Evolutionary conservation across 2,888 invertebrate genomes (phyloP).

Genomic region (Parasteatoda lunata): DNA sequence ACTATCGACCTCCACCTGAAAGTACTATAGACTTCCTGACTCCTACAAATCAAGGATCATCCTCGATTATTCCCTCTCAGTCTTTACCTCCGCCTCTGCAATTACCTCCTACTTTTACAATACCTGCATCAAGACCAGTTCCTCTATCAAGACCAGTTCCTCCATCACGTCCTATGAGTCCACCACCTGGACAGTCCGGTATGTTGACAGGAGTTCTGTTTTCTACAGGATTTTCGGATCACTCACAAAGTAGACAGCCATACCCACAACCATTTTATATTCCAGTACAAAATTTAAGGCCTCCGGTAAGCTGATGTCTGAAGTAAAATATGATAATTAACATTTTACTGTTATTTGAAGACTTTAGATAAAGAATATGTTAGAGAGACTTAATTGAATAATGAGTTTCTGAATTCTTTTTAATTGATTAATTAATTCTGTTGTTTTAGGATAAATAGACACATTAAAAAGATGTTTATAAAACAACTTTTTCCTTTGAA

Average conservation of each 20-base stretch:
- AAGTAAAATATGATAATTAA: too few relatives aligned
- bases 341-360: too few relatives aligned
- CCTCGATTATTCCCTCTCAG: background rate
- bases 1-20: constrained; percentile 10
- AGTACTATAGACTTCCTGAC: background rate
- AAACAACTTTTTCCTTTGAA: too few relatives aligned
- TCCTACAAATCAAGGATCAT: background rate
- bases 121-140: background rate
- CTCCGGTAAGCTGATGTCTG: constrained; percentile 31
- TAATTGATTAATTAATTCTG: too few relatives aligned
- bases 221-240: constrained; percentile 15
- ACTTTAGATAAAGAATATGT: too few relatives aligned
- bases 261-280: constrained; percentile 31
- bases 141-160: background rate
- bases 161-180: constrained; percentile 1
- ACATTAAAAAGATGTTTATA: too few relatives aligned
- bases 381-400: too few relatives aligned
- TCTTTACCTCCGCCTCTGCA: constrained; percentile 13
- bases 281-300: constrained; percentile 36
- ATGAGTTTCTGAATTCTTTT: too few relatives aligned
- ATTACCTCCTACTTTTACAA: background rate
- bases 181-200: background rate
- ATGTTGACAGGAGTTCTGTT: constrained; percentile 40
- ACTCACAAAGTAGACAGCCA: background rate
- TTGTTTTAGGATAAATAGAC: too few relatives aligned